A percentile compares a stretch with the other conserved stretches of the same genome.
phyloP scores from a whole-genome alignment of 2,797 vertebrate species.

The Gallinago nigripennis region DNA sequence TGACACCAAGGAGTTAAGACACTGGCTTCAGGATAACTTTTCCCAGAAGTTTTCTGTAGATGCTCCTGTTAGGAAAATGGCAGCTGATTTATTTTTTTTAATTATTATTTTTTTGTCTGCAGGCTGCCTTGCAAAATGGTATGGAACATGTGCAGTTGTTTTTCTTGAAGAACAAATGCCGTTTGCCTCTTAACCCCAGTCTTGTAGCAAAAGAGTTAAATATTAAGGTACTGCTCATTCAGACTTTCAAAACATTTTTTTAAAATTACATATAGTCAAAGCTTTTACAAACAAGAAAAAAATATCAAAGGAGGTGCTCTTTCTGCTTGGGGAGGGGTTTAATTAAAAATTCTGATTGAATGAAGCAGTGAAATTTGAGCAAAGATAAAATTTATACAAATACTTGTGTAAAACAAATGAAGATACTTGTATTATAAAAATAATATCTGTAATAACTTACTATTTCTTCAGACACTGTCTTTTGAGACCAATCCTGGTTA shows the following conservation, averaged over 20 bases:
- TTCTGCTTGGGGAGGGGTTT: not conserved
- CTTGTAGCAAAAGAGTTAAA: constrained; percentile 94
- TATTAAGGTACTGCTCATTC: constrained; percentile 83
- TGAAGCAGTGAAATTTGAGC: not conserved
- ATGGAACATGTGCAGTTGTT: constrained; percentile 92
- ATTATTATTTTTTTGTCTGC: not conserved
- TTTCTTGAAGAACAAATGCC: constrained; percentile 89
- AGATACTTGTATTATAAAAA: not conserved
- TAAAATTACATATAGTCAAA: not conserved
- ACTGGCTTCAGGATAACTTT: not conserved
- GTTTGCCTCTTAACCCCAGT: constrained; percentile 92
- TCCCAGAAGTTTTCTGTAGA: not conserved
- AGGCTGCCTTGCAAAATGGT: constrained; percentile 89
- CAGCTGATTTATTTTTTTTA: not conserved
- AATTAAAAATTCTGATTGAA: not conserved
- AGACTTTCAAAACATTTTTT: not conserved
- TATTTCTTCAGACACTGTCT: not conserved
- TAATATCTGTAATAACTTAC: not conserved
- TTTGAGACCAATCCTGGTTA: not conserved
- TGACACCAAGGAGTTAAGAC: not conserved
- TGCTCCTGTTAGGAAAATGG: not conserved
- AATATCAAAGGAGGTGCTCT: not conserved
- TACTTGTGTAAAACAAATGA: not conserved
- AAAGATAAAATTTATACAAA: not conserved
- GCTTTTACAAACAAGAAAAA: not conserved